Evolutionary conservation across 2,113 vertebrate genomes (phyloP), one percentile per base, ranked within the genome.

Genomic region (Speoplatyrhinus poulsoni): DNA sequence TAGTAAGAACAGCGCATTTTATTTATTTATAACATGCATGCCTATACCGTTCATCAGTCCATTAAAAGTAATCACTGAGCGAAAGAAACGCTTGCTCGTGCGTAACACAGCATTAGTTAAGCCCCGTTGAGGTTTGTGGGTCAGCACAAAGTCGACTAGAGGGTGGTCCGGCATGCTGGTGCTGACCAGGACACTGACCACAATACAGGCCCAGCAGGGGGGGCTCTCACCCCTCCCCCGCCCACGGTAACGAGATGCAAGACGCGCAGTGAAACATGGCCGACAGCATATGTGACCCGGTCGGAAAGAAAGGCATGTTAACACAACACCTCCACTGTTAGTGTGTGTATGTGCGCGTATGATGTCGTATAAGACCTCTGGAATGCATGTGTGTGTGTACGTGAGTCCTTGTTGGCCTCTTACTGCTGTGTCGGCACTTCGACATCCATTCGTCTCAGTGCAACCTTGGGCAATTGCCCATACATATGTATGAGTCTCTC

Each of bases 291-390:
- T 71, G 85, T 74, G 79, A 60, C 72, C 64, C 71, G 87, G 83
- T 88, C 85, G 82, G 72, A 83, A 26, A 71, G 55, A 81, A 46
- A 60, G 74, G 49, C 75, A 54, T 84, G 82, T 88, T 88, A 84
- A 87, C 81, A 86, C 0, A 41, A 64, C 77, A 81, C 81, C 16
- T 46, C 10, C 19, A 3, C 46, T 48, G 65, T 67, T 36, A 47
- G 64, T 66, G 67, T 87, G 67, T 65, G 53, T 62, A 65, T 63
- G 62, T 57, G 56, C 15, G 3, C 3, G 33, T 60, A 12, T 53
- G 49, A 52, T 70, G 46, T 12, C 52, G 36, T 68, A 52, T 57
- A 59, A 54, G 66, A 10, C n/a, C 26, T 55, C 52, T 17, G 17
- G 6, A 32, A 52, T n/a, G 46, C 61, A 50, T 49, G 4, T 50